Evolutionary conservation across 1,140 invertebrate species (phyloP), one percentile per base, ranked within the genome.

Genomic region (Colletes latitarsis): DNA sequence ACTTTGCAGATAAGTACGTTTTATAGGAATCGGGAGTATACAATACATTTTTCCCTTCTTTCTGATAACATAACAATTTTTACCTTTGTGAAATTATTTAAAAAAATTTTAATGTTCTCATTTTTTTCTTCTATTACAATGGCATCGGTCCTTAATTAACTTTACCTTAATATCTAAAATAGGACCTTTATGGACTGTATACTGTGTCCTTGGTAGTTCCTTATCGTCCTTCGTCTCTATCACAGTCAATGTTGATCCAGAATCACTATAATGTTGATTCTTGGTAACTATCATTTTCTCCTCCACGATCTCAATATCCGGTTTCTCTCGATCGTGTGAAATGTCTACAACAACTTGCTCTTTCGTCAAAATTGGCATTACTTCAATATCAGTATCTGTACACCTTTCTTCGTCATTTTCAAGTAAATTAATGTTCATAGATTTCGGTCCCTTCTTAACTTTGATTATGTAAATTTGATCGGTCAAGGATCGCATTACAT

Each of bases 111-210:
- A 53, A 30, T 17, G 15, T 17, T n/a, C n/a, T 41, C 17, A 49
- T 43, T 78, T 63, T 58, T 12, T 79, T 46, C 10, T 72, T 69
- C 52, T 53, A 15, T 17, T 17, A 57, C 10, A 1, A 19, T 8
- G 12, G 4, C 0, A 6, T 3, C 4, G 3, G 41, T 84, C 76
- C 77, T 87, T 30, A 30, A 30, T 30, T 30, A 30, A 30, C 30
- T 30, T 91, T 92, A 94, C 93, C 92, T 93, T 93, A 72, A 94
- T 91, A 83, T 93, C 92, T 79, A 94, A 91, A 84, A 94, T 92
- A 30, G 93, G 93, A 53, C 93, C 93, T 69, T 90, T 93, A 84
- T 94, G 93, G 41, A 84, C 85, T 0, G 87, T 87, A 70, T 93
- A 93, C 12, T 90, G 87, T 21, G 81, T 88, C 53, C 81, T 87